Percentiles rank a stretch among this genome's conserved stretches.
Evolutionary conservation across 2,797 vertebrate genomes (phyloP).

Genomic region (Myotis pilosus): DNA sequence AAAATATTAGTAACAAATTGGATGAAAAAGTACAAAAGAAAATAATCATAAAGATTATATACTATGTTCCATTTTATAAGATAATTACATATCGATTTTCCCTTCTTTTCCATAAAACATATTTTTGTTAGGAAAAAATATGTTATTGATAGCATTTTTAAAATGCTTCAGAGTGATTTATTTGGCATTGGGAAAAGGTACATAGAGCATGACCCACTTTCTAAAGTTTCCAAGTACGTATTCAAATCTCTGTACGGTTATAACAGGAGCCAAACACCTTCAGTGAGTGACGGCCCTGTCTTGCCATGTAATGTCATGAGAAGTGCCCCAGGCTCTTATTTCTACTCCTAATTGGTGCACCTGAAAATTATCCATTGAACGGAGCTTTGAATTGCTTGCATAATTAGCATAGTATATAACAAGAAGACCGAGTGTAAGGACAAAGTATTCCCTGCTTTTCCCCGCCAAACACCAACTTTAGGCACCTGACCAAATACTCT

Average conservation of each 20-base stretch:
- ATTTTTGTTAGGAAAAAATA: slow-evolving; percentile 26
- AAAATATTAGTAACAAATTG: slow-evolving; percentile 26
- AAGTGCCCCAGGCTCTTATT: slow-evolving; percentile 57
- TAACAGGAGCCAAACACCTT: slow-evolving; percentile 40
- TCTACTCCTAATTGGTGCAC: slow-evolving; percentile 60
- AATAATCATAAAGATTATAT: neutral
- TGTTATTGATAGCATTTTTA: neutral
- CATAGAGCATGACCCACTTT: neutral
- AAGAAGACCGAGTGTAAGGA: neutral
- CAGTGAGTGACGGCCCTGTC: neutral
- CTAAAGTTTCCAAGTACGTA: slow-evolving; percentile 61
- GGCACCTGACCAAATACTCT: neutral
- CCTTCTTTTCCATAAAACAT: neutral
- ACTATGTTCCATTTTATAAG: neutral
- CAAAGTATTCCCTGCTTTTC: neutral
- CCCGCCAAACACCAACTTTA: neutral
- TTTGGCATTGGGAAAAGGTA: slow-evolving; percentile 26
- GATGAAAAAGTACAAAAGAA: neutral
- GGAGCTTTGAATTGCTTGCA: slow-evolving; percentile 17
- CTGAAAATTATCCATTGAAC: slow-evolving; percentile 64
- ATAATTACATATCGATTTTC: neutral
- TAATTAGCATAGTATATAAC: slow-evolving; percentile 21
- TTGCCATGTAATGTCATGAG: slow-evolving; percentile 16
- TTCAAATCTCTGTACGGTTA: slow-evolving; percentile 15
- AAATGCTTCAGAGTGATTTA: slow-evolving; percentile 39